A percentile compares a stretch with the other conserved stretches of the same genome.
These are phyloP conservation scores for Cetoscarus ocellatus DNA, from an alignment of 2,797 vertebrate genomes.

Conservation along the genomic window DNA sequence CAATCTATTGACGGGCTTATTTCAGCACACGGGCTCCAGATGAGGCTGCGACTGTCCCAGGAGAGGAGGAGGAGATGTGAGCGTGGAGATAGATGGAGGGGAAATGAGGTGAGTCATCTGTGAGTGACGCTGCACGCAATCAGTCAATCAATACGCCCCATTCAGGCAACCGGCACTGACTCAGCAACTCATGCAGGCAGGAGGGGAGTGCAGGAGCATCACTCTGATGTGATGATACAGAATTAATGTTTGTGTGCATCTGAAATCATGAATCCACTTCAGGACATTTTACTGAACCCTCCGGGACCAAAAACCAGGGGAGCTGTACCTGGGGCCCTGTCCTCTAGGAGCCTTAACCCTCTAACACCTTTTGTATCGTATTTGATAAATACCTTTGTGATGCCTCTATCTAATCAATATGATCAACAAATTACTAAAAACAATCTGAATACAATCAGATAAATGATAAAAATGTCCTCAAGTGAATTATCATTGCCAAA, in stretches of 20 bases:
- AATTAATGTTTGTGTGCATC: neutral
- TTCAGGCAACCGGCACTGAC: slow-evolving; percentile 56
- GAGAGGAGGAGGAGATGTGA: slow-evolving; percentile 42
- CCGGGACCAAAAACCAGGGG: slow-evolving; percentile 14
- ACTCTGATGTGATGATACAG: neutral
- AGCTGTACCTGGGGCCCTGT: too few species aligned
- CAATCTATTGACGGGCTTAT: slow-evolving; percentile 55
- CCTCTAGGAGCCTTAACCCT: too few species aligned
- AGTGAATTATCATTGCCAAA: too few species aligned
- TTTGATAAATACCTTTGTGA: too few species aligned
- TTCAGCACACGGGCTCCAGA: slow-evolving; percentile 59
- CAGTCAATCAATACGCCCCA: slow-evolving; percentile 50
- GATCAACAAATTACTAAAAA: too few species aligned
- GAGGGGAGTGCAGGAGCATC: slow-evolving; percentile 8
- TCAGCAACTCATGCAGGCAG: slow-evolving; percentile 47
- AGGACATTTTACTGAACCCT: slow-evolving; percentile 15
- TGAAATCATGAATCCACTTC: neutral
- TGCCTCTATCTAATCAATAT: too few species aligned
- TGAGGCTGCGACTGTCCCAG: slow-evolving; percentile 45
- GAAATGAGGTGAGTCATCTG: slow-evolving; percentile 64
- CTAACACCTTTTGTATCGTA: too few species aligned
- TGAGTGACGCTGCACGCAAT: slow-evolving; percentile 41
- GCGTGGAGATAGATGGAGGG: slow-evolving; percentile 18
- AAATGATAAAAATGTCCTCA: too few species aligned
- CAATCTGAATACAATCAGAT: too few species aligned